Base-by-base conservation (phyloP, 2,888 invertebrate genomes). In the Epinotia nisella region DNA sequence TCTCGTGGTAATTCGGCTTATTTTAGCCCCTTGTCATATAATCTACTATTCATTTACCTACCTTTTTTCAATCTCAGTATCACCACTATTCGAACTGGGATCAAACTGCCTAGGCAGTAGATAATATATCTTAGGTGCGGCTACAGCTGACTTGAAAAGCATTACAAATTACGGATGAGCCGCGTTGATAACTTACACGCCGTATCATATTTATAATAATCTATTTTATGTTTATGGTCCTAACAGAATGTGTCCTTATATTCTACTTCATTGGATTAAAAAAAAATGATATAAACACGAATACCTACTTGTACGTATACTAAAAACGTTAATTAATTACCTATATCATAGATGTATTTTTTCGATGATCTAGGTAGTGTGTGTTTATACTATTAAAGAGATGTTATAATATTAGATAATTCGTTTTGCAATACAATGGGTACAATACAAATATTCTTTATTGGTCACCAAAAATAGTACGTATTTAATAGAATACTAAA, bases 151-250 rank as follows among this genome's bases (percentile, higher is more conserved):
- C 55, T 68, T 59, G 61, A 62, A 71, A 67, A 72, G 61, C 72
- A 72, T 72, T 67, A 72, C 72, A 72, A 72, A 72, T 72, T 68
- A 68, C 67, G 72, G 72, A 72, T 72, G 72, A 62, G 59, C 72
- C 15, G 56, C 61, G 72, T 68, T 72, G 72, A 68, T 72, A 72
- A 72, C 67, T 56, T 72, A 61, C 61, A 72, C 61, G 49, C 67
- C 56, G 72, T 68, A 62, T 72, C 72, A 15, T 67, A 72, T 72
- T 72, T 62, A 55, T 72, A 68, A 72, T 68, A 72, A 68, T 72
- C 67, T 51, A 68, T 68, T 67, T 72, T 17, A 72, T 68, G 56
- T 72, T 67, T 72, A 61, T 56, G 62, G 55, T 72, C 19, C 35
- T 24, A 45, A 61, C 67, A 51, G 39, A 58, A n/a, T n/a, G 24